Percentiles rank a stretch among this genome's conserved stretches.
phyloP scores from a whole-genome alignment of 2,797 vertebrate genomes.

The Pelodytes ibericus region DNA sequence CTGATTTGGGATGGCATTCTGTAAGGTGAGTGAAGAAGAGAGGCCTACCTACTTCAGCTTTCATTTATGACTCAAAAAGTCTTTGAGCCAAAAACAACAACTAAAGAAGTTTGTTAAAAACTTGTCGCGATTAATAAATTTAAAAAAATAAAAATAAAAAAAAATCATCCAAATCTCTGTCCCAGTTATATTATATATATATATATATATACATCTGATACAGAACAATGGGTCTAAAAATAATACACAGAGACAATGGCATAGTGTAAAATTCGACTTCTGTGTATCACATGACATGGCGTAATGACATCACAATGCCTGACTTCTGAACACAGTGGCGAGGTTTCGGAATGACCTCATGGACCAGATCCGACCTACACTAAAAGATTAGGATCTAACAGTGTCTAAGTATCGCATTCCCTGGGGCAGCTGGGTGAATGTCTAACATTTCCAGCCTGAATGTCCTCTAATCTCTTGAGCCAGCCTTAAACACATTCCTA shows the following conservation, averaged over 20 bases:
- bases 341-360: background rate
- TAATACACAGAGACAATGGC: background rate
- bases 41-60: no score
- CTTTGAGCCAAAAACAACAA: no score
- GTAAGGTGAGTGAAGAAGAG: no score
- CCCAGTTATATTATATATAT: no score
- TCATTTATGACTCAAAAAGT: no score
- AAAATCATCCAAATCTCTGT: no score
- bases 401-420: slow-evolving; percentile 18
- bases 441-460: slow-evolving; percentile 37
- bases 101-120: no score
- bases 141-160: no score
- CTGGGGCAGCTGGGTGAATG: slow-evolving; percentile 38
- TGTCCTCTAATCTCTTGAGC: slow-evolving; percentile 31
- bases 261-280: background rate
- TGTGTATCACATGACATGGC: background rate
- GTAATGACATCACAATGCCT: slow-evolving; percentile 8
- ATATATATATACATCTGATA: background rate
- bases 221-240: background rate
- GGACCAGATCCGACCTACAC: slow-evolving; percentile 3
- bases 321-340: background rate
- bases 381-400: slow-evolving; percentile 17
- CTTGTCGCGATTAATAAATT: no score
- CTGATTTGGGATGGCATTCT: no score
- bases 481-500: slow-evolving; percentile 35